These are phyloP conservation scores for Diadema setosum DNA, from an alignment of 35 echinoderm and acorn worm genomes.

Conservation along the genomic window DNA sequence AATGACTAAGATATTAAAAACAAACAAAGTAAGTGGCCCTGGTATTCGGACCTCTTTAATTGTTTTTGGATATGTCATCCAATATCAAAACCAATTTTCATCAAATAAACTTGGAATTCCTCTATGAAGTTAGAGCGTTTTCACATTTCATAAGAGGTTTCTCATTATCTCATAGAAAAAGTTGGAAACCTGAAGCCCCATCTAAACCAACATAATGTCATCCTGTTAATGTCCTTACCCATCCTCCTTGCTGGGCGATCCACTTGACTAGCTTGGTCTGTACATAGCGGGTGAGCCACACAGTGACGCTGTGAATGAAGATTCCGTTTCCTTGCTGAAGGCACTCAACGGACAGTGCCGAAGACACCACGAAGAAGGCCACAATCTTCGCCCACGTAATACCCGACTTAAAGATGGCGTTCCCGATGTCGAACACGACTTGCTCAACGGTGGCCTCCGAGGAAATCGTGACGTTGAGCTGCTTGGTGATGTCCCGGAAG, in stretches of 20 bases:
- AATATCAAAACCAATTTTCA: no score
- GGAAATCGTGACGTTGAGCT: slow-evolving; percentile 45
- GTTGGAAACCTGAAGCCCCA: no score
- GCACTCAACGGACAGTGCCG: slow-evolving; percentile 37
- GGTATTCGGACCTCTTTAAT: no score
- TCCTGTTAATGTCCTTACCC: no score
- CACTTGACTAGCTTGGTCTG: slow-evolving; percentile 32
- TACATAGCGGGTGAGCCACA: slow-evolving; percentile 20
- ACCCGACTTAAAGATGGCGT: slow-evolving; percentile 21
- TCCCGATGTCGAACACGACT: slow-evolving; percentile 28
- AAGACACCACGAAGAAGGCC: slow-evolving; percentile 33
- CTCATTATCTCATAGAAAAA: no score
- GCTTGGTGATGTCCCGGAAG: slow-evolving; percentile 42
- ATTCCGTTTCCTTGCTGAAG: slow-evolving; percentile 55
- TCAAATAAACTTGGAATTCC: no score
- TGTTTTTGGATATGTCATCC: no score
- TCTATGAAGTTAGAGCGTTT: no score
- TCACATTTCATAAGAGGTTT: no score
- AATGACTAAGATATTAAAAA: no score
- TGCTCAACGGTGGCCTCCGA: slow-evolving; percentile 20
- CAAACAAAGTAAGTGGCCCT: no score
- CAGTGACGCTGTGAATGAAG: slow-evolving; percentile 36
- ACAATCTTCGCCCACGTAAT: slow-evolving; percentile 52
- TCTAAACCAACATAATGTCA: no score
- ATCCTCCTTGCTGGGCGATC: slow-evolving; percentile 47